Evolutionary conservation across 2,888 invertebrate genomes (phyloP).

Genomic region (Drosophila lacicola): DNA sequence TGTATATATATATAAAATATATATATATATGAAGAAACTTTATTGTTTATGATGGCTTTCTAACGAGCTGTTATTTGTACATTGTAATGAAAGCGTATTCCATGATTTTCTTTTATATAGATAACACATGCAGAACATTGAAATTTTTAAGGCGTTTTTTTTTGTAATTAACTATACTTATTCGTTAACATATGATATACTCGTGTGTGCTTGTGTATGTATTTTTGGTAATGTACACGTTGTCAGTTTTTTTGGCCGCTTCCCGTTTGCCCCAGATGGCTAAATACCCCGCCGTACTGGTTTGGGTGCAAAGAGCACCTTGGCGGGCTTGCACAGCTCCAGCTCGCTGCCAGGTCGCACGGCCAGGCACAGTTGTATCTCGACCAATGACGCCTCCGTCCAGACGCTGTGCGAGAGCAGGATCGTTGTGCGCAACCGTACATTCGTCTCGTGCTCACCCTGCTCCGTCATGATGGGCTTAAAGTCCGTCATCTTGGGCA

Average conservation of each 20-base stretch:
- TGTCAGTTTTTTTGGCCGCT: slow-evolving; percentile 12
- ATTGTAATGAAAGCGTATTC: not conserved
- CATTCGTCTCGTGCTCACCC: slow-evolving; percentile 85
- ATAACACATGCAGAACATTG: not conserved
- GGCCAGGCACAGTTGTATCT: slow-evolving; percentile 93
- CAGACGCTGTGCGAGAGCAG: slow-evolving; percentile 94
- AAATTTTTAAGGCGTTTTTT: slow-evolving; percentile 3
- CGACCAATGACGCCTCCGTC: slow-evolving; percentile 96
- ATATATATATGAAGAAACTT: too few species aligned
- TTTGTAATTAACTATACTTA: slow-evolving; percentile 4
- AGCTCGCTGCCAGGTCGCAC: slow-evolving; percentile 86
- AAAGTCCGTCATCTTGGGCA: slow-evolving; percentile 92
- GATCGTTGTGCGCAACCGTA: slow-evolving; percentile 93
- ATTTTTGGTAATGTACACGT: slow-evolving; percentile 19
- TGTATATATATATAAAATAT: not conserved
- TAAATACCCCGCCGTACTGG: slow-evolving; percentile 93
- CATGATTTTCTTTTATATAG: not conserved
- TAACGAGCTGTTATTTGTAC: too few species aligned
- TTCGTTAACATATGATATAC: slow-evolving; percentile 1
- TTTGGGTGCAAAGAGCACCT: slow-evolving; percentile 94
- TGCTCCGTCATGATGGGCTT: slow-evolving; percentile 88
- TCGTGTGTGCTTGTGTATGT: not conserved
- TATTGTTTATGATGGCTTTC: too few species aligned
- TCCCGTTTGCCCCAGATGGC: slow-evolving; percentile 5
- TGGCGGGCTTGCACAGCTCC: slow-evolving; percentile 94